Percentiles rank a stretch among this genome's conserved stretches.
phyloP scores from a whole-genome alignment of 2,797 vertebrate genomes.

The Xyrichtys novacula region DNA sequence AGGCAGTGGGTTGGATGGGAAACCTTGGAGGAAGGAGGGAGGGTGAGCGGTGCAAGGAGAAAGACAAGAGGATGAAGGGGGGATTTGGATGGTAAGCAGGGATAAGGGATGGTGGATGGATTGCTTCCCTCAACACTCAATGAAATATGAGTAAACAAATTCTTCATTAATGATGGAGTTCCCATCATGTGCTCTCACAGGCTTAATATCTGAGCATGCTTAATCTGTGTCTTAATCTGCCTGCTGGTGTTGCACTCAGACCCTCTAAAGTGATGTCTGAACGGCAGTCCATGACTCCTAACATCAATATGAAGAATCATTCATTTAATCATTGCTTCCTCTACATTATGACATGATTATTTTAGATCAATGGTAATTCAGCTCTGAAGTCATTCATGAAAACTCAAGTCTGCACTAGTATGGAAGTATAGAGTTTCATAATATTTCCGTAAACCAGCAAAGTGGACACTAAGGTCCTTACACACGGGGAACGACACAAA shows the following conservation, averaged over 20 bases:
- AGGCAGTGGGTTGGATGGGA: constrained; percentile 28
- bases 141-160: constrained; percentile 55
- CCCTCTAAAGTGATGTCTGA: constrained; percentile 1
- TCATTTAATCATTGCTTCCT: neutral
- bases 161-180: constrained; percentile 56
- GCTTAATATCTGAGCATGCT: constrained; percentile 34
- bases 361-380: constrained; percentile 1
- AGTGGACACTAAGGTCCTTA: too few relatives aligned
- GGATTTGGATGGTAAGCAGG: constrained; percentile 58
- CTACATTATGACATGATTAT: neutral
- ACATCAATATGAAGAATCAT: neutral
- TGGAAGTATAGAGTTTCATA: neutral
- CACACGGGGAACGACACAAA: too few relatives aligned
- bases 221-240: constrained; percentile 40
- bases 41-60: constrained; percentile 25
- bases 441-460: too few relatives aligned
- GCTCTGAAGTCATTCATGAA: neutral
- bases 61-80: constrained; percentile 37
- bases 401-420: neutral
- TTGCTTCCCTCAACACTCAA: constrained; percentile 43
- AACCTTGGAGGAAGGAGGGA: neutral
- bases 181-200: constrained; percentile 21
- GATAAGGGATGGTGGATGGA: constrained; percentile 60
- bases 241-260: neutral
- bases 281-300: neutral